A percentile compares a stretch with the other conserved stretches of the same genome.
phyloP scores from a whole-genome alignment of 2,113 vertebrate genomes.

The Caracal caracal region DNA sequence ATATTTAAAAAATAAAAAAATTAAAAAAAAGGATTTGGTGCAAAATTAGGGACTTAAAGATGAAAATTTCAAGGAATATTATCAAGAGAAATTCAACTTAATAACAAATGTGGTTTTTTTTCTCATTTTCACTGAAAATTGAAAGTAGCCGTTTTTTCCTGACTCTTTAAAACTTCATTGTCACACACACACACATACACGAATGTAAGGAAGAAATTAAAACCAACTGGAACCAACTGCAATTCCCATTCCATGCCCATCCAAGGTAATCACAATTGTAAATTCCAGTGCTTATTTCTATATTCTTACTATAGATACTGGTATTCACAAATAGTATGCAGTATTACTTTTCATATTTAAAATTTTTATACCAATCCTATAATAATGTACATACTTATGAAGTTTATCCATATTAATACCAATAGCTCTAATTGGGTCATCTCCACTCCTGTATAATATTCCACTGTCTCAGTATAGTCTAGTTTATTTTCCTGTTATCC shows the following conservation, averaged over 20 bases:
- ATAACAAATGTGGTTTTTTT: neutral
- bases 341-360: neutral
- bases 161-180: neutral
- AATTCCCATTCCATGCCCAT: neutral
- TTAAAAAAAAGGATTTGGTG: neutral
- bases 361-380: neutral
- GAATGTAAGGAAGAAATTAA: conserved; percentile 12
- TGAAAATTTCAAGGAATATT: conserved; percentile 8
- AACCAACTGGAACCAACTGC: neutral
- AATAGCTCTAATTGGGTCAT: neutral
- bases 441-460: neutral
- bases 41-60: conserved; percentile 5
- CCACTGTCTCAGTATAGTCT: neutral
- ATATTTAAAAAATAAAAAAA: too few relatives aligned
- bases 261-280: neutral
- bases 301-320: neutral
- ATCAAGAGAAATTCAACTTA: conserved; percentile 12
- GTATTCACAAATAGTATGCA: neutral
- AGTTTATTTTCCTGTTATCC: conserved; percentile 27
- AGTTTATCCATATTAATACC: neutral
- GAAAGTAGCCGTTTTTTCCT: conserved; percentile 24
- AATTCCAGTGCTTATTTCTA: neutral
- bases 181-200: neutral
- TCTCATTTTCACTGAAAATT: conserved; percentile 22
- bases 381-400: neutral